Base-by-base conservation (phyloP, 2,888 invertebrate genomes). In the Diachrysia chrysitis region DNA sequence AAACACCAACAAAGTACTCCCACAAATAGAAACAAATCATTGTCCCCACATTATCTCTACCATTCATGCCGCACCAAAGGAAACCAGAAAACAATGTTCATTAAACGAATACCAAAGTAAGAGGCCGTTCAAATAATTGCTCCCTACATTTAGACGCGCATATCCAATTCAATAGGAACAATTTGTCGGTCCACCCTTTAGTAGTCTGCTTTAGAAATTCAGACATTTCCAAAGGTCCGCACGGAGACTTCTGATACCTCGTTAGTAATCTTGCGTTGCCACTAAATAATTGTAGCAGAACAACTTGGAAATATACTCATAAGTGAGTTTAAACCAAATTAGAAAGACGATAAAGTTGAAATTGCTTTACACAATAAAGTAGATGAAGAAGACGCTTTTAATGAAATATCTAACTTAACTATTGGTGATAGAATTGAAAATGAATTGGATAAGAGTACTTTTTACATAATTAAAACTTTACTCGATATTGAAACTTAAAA, bases 81-180 rank as follows among this genome's bases (percentile, higher is more conserved):
- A 89, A 90, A 89, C 82, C 76, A 85, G 90, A 89, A 90, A 92
- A 94, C 94, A 95, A 94, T 93, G 93, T 93, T 94, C 93, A 94
- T 94, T 95, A 93, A 92, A 92, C 83, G 93, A 90, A 94, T 94
- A 93, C 94, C 94, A 90, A 90, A 93, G 90, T 84, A 87, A 90
- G 89, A 82, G 65, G 85, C 87, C 71, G 81, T 58, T 83, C 84
- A 87, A 89, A 90, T 90, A 89, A 89, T 91, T 90, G 90, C 90
- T 85, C 82, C 81, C 83, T 84, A 84, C 89, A 89, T 90, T 91
- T 90, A 90, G 87, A 87, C 71, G 80, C 79, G 71, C 77, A 77
- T 83, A 86, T 88, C 87, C 88, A 89, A 87, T 89, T 93, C 89
- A 93, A 93, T 93, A 84, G 92, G 86, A 91, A 93, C 93, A 93